These are phyloP conservation scores for Gonocerus acuteangulatus DNA, from an alignment of 2,888 invertebrate species.

Conservation along the genomic window DNA sequence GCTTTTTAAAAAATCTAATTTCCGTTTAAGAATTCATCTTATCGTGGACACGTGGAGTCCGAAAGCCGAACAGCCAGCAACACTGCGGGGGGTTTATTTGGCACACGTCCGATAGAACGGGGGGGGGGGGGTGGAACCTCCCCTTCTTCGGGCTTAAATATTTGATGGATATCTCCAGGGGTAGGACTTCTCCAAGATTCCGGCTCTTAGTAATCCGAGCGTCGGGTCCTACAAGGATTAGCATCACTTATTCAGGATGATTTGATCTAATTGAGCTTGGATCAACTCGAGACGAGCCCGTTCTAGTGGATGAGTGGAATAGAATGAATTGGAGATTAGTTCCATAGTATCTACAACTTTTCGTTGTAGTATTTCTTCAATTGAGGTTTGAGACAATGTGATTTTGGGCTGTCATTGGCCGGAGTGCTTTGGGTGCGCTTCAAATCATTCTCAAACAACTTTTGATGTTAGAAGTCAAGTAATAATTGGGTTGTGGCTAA, in stretches of 20 bases:
- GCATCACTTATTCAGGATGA: slow-evolving; percentile 22
- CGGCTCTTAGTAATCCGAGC: slow-evolving; percentile 10
- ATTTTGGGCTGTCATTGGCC: too few relatives aligned
- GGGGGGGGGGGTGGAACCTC: too few relatives aligned
- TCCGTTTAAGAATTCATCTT: slow-evolving; percentile 5
- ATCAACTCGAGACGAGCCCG: too few relatives aligned
- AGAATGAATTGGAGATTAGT: too few relatives aligned
- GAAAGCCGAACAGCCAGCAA: background rate
- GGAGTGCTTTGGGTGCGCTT: too few relatives aligned
- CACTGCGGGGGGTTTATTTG: background rate
- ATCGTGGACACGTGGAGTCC: slow-evolving; percentile 17
- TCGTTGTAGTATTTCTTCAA: too few relatives aligned
- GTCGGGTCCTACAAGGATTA: slow-evolving; percentile 11
- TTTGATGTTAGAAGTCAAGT: too few relatives aligned
- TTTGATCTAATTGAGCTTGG: slow-evolving; percentile 20
- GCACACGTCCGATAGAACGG: slow-evolving; percentile 12
- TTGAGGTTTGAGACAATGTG: too few relatives aligned
- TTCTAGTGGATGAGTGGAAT: too few relatives aligned
- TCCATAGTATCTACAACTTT: too few relatives aligned
- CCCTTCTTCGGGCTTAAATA: slow-evolving; percentile 3
- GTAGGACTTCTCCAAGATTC: background rate
- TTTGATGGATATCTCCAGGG: background rate
- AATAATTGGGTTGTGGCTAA: too few relatives aligned
- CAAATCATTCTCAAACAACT: too few relatives aligned
- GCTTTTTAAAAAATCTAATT: background rate